Evolutionary conservation across 1,140 invertebrate genomes (phyloP).

Genomic region (Galleria mellonella): DNA sequence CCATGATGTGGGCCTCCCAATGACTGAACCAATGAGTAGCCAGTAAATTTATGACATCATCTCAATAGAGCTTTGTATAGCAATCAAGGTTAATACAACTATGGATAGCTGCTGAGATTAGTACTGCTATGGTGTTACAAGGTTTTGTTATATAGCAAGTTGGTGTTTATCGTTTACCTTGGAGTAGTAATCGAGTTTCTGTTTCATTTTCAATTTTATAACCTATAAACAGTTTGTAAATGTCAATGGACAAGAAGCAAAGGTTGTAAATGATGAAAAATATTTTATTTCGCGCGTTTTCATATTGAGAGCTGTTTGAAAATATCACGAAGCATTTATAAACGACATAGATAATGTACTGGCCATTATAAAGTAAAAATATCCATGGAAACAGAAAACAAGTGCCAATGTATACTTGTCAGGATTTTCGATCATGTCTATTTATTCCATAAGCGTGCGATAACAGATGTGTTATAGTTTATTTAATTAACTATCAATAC

Average conservation of each 20-base stretch:
- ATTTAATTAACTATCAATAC: no score
- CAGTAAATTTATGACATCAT: constrained; percentile 43
- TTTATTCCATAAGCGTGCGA: no score
- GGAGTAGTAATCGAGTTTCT: constrained; percentile 43
- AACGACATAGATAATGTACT: background rate
- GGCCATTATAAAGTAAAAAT: background rate
- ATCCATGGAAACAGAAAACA: constrained; percentile 3
- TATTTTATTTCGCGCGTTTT: no score
- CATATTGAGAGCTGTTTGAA: no score
- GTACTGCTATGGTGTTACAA: background rate
- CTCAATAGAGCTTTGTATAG: constrained; percentile 8
- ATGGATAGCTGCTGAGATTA: constrained; percentile 11
- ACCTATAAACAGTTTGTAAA: constrained; percentile 20
- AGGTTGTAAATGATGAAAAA: no score
- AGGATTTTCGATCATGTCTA: no score
- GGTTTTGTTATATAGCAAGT: constrained; percentile 8
- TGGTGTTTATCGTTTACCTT: constrained; percentile 33
- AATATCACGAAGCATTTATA: background rate
- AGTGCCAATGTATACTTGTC: background rate
- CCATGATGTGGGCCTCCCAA: no score
- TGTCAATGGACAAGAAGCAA: no score
- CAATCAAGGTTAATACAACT: constrained; percentile 29
- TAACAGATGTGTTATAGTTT: no score
- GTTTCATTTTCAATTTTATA: constrained; percentile 42
- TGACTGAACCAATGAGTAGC: background rate